A percentile compares a stretch with the other conserved stretches of the same genome.
phyloP scores from a whole-genome alignment of 1,140 invertebrate genomes.

The Limonius californicus region DNA sequence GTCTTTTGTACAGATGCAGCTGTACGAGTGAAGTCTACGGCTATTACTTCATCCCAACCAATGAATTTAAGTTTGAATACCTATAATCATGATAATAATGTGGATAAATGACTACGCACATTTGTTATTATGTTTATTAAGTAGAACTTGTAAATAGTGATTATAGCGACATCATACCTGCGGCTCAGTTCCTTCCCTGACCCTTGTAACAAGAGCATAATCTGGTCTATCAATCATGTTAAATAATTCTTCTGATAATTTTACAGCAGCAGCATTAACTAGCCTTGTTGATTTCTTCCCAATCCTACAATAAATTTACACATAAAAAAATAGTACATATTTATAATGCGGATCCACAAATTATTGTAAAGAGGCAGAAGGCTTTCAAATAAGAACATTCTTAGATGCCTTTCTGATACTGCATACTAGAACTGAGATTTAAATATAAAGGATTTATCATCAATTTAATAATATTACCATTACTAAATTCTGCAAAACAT shows the following conservation, averaged over 20 bases:
- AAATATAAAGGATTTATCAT: too few species aligned
- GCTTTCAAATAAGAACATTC: too few species aligned
- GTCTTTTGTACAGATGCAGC: slow-evolving; percentile 95
- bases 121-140: too few species aligned
- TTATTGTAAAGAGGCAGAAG: too few species aligned
- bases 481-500: too few species aligned
- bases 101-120: too few species aligned
- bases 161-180: too few species aligned
- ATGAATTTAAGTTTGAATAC: slow-evolving; percentile 97
- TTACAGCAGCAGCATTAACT: slow-evolving; percentile 93
- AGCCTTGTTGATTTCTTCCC: slow-evolving; percentile 96
- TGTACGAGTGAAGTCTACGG: slow-evolving; percentile 97
- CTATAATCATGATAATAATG: too few species aligned
- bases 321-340: neutral
- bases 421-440: too few species aligned
- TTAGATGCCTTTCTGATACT: too few species aligned
- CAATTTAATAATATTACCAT: too few species aligned
- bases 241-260: slow-evolving; percentile 92
- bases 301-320: slow-evolving; percentile 66
- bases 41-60: slow-evolving; percentile 98
- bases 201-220: slow-evolving; percentile 83
- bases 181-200: slow-evolving; percentile 82
- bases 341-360: neutral
- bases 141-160: too few species aligned
- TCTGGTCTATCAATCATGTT: slow-evolving; percentile 86